These are phyloP conservation scores for Vireo griseus DNA, from an alignment of 2,797 vertebrate species.

Conservation along the genomic window DNA sequence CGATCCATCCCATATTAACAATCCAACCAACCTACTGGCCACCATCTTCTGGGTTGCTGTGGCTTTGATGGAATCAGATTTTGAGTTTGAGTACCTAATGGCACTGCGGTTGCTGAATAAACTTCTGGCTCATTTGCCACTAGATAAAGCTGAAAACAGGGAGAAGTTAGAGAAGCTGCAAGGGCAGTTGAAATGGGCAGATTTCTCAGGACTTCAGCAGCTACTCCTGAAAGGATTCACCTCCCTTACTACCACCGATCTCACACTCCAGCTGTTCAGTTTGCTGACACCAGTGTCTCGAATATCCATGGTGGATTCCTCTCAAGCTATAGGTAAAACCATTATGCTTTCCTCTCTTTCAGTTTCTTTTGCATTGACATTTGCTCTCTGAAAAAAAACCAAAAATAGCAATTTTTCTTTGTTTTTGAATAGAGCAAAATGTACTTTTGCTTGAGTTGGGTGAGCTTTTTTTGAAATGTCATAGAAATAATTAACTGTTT, in stretches of 20 bases:
- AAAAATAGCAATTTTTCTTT: not conserved
- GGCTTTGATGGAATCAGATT: constrained; percentile 98
- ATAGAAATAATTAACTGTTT: not conserved
- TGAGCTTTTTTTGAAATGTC: not conserved
- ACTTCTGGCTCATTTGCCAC: constrained; percentile 87
- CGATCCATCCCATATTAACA: constrained; percentile 90
- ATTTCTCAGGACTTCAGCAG: constrained; percentile 96
- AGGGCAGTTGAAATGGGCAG: constrained; percentile 95
- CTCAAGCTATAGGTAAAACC: constrained; percentile 89
- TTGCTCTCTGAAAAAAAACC: not conserved
- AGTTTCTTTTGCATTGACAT: not conserved
- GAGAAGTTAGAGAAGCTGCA: constrained; percentile 97
- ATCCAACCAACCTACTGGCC: constrained; percentile 91
- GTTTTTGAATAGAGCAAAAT: not conserved
- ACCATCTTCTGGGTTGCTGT: constrained; percentile 98
- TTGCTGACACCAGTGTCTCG: constrained; percentile 93
- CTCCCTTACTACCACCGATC: constrained; percentile 91
- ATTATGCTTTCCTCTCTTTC: not conserved
- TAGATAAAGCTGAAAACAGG: constrained; percentile 93
- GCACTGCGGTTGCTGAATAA: constrained; percentile 91
- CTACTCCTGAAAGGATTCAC: constrained; percentile 96
- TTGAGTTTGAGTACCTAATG: constrained; percentile 99
- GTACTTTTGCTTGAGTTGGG: not conserved
- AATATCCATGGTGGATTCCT: constrained; percentile 93
- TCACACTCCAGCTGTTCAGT: constrained; percentile 95